Conservation (phyloP, 2,797 vertebrate species). For the Pangasius sanitwongsei region DNA sequence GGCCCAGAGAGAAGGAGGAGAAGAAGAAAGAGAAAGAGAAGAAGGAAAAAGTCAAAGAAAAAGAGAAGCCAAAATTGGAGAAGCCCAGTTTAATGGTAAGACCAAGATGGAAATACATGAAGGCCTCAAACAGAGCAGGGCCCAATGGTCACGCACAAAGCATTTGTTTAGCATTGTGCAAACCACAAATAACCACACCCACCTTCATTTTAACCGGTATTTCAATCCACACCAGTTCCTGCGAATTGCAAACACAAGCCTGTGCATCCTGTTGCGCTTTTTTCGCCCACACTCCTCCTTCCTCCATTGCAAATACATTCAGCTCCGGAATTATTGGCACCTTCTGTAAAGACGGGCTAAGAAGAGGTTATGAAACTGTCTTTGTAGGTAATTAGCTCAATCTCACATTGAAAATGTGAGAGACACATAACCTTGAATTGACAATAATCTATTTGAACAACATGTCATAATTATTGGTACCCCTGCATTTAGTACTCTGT, state of each 20-base stretch:
- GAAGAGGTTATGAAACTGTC: not conserved
- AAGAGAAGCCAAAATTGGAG: slow-evolving; percentile 80
- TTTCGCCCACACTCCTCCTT: not conserved
- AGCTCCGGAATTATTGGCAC: not conserved
- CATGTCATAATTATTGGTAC: not conserved
- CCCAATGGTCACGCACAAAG: not conserved
- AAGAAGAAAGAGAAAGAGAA: slow-evolving; percentile 73
- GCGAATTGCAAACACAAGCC: not conserved
- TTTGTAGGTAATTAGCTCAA: not conserved
- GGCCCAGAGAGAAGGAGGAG: slow-evolving; percentile 69
- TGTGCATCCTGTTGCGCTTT: not conserved
- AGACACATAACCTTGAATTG: not conserved
- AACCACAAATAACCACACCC: not conserved
- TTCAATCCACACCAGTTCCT: not conserved
- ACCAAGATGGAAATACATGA: not conserved
- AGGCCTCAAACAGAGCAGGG: not conserved
- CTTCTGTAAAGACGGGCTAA: no score
- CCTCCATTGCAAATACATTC: not conserved
- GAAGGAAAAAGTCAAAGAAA: slow-evolving; percentile 74
- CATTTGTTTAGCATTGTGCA: not conserved
- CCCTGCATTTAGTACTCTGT: not conserved
- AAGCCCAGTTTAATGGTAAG: slow-evolving; percentile 56
- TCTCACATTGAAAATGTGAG: not conserved
- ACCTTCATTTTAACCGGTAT: not conserved
- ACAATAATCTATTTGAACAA: not conserved